Base-by-base conservation (phyloP, 2,113 vertebrate genomes). In the Cairina moschata region DNA sequence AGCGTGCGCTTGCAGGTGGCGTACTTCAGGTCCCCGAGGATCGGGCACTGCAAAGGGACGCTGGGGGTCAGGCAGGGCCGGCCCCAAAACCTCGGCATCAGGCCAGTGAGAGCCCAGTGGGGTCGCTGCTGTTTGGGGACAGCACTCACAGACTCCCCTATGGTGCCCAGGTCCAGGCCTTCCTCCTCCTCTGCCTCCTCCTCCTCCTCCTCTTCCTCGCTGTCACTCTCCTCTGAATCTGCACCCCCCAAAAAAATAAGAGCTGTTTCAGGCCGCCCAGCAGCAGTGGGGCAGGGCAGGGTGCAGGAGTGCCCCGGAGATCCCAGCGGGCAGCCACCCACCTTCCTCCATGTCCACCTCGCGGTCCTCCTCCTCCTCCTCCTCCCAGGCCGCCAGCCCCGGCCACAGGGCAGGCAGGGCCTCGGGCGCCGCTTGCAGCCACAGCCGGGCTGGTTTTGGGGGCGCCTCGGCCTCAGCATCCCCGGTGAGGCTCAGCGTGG, bases 1-100 rank as follows among this genome's bases (percentile, higher is more conserved):
- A 99, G 60, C 0, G 98, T 99, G 88, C 94, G 98, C 94, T 94
- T 98, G 98, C 97, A 98, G 5, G 98, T 83, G 71, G 98, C 97
- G 50, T 97, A 83, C 93, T 98, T 99, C 93, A 98, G 97, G 11
- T 97, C 96, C 36, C 97, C 96, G 0, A 89, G 54, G 22, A 66
- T 85, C 76, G 59, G 44, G 88, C 36, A 32, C 98, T 98, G 44
- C 9, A 31, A 69, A 36, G 32, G 38, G 83, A 52, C 0, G 31
- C 23, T 22, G 13, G 29, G 66, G 11, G 13, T 94, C 66, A 87
- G 58, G 67, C 86, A 81, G 40, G 80, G 80, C 76, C 2, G 4
- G 25, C 42, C n/a, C 42, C 0, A 0, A 12, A 17, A 29, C 17
- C 28, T 25, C 15, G 6, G 32, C n/a, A 46, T 75, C 34, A 60